A percentile compares a stretch with the other conserved stretches of the same genome.
These are phyloP conservation scores for Cladopsammia gracilis DNA, from an alignment of 64 coral and sea anemone genomes.

Conservation along the genomic window DNA sequence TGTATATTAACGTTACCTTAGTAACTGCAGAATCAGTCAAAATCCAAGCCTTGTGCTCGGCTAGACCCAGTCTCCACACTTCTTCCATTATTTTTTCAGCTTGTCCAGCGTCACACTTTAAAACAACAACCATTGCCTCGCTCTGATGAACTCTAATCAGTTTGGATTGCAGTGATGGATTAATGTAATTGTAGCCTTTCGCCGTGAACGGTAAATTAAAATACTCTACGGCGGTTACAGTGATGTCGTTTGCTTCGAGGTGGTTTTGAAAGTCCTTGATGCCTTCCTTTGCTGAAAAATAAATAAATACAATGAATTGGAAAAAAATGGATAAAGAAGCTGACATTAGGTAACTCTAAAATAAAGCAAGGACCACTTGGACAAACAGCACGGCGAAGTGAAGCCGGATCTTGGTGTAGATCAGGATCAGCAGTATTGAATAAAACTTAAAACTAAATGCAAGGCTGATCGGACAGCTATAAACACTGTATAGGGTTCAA, in stretches of 20 bases:
- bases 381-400: too few species aligned
- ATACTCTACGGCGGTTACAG: neutral
- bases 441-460: too few species aligned
- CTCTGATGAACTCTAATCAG: neutral
- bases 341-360: too few species aligned
- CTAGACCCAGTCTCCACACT: constrained; percentile 26
- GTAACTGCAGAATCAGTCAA: constrained; percentile 15
- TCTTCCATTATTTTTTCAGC: neutral
- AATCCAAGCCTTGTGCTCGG: constrained; percentile 38
- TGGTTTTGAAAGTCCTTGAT: neutral
- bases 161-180: neutral
- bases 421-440: too few species aligned
- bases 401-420: too few species aligned
- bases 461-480: too few species aligned
- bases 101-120: constrained; percentile 9
- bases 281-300: neutral
- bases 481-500: too few species aligned
- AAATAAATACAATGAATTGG: neutral
- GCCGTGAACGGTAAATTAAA: neutral
- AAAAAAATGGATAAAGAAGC: neutral
- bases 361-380: too few species aligned
- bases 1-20: neutral
- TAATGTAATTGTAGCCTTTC: neutral
- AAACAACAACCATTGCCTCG: constrained; percentile 25
- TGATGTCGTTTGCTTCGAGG: neutral